phyloP scores from a whole-genome alignment of 2,888 invertebrate species.

The Rhingia campestris region DNA sequence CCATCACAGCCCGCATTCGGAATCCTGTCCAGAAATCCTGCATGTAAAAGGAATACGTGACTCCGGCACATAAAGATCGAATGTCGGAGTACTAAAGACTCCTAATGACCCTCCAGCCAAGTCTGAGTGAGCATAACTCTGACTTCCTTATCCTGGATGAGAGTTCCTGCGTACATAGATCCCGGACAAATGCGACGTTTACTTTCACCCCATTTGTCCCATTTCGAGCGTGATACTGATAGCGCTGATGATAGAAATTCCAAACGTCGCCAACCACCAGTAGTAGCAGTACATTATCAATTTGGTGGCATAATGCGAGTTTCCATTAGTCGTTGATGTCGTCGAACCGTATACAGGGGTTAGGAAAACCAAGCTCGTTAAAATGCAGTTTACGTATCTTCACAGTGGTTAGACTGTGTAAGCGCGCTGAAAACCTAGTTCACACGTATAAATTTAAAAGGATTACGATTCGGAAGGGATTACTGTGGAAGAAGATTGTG shows the following conservation, averaged over 20 bases:
- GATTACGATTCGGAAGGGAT: constrained; percentile 1
- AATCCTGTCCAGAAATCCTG: constrained; percentile 11
- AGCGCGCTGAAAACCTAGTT: constrained; percentile 22
- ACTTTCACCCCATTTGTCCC: constrained; percentile 42
- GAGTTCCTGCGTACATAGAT: background rate
- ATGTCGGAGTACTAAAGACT: constrained; percentile 39
- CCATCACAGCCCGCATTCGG: constrained; percentile 31
- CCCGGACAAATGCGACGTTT: constrained; percentile 8
- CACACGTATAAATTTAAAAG: constrained; percentile 15
- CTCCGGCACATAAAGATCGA: constrained; percentile 51
- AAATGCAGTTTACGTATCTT: constrained; percentile 27
- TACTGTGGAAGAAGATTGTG: background rate
- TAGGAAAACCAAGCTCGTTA: constrained; percentile 34
- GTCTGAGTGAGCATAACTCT: constrained; percentile 24
- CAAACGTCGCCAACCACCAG: constrained; percentile 3
- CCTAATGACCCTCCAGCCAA: constrained; percentile 56
- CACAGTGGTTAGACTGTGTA: background rate
- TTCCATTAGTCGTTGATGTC: constrained; percentile 28
- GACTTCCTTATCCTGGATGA: constrained; percentile 33
- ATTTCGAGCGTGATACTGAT: constrained; percentile 30
- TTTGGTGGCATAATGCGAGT: constrained; percentile 20
- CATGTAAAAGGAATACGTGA: constrained; percentile 48
- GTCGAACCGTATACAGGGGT: background rate
- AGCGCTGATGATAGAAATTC: constrained; percentile 28
- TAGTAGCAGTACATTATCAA: constrained; percentile 30